phyloP scores from a whole-genome alignment of 2,797 vertebrate species.

The Cossypha dichroa region DNA sequence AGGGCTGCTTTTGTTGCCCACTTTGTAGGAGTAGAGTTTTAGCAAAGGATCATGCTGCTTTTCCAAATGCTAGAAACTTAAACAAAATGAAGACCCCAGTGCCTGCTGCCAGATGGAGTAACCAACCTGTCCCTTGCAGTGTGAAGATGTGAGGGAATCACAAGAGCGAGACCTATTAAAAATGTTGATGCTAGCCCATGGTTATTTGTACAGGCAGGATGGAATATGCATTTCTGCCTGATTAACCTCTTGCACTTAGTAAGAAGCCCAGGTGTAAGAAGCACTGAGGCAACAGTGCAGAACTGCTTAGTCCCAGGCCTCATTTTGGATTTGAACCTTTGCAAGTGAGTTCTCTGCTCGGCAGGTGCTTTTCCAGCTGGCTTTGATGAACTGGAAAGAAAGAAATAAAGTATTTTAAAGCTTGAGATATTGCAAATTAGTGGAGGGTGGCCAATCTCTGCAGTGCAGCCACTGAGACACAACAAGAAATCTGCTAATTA shows the following conservation, averaged over 20 bases:
- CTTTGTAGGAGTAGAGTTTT: neutral
- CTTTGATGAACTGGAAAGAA: neutral
- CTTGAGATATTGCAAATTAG: neutral
- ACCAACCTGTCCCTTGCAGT: neutral
- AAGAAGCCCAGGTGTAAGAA: neutral
- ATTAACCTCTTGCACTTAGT: neutral
- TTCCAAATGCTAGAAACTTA: neutral
- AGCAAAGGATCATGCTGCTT: neutral
- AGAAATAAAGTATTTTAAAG: neutral
- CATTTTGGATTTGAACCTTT: neutral
- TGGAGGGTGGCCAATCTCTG: neutral
- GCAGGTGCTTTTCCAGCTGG: constrained; percentile 42
- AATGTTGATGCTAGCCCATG: neutral
- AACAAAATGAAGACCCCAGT: neutral
- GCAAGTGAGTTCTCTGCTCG: neutral
- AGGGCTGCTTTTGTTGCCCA: neutral
- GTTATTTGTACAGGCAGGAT: neutral
- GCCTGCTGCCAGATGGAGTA: neutral
- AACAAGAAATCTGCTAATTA: constrained; percentile 29
- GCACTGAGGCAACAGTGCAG: neutral
- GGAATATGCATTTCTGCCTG: neutral
- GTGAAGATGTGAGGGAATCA: neutral
- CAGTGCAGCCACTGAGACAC: neutral
- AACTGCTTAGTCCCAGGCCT: neutral
- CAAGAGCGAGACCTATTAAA: neutral